Percentiles rank a stretch among this genome's conserved stretches.
Conservation (phyloP, 2,888 invertebrate genomes). For the Athripsodes cinereus region DNA sequence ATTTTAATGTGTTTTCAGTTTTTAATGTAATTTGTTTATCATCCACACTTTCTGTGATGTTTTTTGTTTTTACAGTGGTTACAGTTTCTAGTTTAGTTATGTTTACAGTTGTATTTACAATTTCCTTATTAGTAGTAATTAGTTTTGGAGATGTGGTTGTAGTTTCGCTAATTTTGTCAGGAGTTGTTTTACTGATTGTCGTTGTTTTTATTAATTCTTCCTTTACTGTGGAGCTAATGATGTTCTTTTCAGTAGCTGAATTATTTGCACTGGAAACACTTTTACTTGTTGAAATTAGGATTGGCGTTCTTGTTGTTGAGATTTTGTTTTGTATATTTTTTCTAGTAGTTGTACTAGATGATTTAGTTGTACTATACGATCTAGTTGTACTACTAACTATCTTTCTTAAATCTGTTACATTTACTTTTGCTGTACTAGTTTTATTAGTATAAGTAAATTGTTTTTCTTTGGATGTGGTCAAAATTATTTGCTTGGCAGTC, state of each 20-base stretch:
- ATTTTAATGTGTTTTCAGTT: constrained; percentile 15
- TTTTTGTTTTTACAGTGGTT: constrained; percentile 31
- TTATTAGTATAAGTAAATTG: background rate
- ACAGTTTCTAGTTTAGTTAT: constrained; percentile 23
- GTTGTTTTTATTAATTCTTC: background rate
- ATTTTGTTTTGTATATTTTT: too few species aligned
- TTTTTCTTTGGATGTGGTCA: background rate
- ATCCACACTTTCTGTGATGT: constrained; percentile 18
- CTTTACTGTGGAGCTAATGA: background rate
- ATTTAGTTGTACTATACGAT: too few species aligned
- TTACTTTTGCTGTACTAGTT: background rate
- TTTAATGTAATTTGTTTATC: background rate
- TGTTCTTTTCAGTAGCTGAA: background rate
- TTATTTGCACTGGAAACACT: too few species aligned
- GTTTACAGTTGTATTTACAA: constrained; percentile 13
- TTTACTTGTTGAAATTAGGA: too few species aligned
- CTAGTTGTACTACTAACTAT: too few species aligned
- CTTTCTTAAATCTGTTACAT: background rate
- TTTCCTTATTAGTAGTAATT: too few species aligned
- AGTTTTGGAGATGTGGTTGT: too few species aligned
- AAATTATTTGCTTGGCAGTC: background rate
- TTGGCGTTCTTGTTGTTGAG: too few species aligned
- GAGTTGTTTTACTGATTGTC: too few species aligned
- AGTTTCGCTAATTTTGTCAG: too few species aligned
- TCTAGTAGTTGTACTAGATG: too few species aligned